Conservation (phyloP, 2,888 invertebrate species). For the Andricus quercusramuli region DNA sequence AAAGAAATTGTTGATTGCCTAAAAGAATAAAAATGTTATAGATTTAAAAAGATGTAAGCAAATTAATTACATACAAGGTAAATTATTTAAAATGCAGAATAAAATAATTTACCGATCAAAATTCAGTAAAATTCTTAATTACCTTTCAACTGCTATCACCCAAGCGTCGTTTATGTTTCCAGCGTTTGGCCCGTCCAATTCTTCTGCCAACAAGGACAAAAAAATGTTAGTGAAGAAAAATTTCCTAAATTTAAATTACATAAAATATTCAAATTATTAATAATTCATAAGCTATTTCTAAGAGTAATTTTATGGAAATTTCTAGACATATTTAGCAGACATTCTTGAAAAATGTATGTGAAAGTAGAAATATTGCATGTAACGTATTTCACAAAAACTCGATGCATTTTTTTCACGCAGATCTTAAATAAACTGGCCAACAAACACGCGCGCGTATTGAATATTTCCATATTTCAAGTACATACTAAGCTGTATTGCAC, state of each 20-base stretch:
- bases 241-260: not conserved
- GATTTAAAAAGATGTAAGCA: not conserved
- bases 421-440: not conserved
- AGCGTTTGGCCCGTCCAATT: conserved; percentile 74
- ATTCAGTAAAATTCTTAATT: conserved; percentile 78
- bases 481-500: too few relatives aligned
- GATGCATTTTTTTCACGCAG: not conserved
- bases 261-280: not conserved
- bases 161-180: conserved; percentile 92
- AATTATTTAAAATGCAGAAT: not conserved
- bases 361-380: not conserved
- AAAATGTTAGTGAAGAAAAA: conserved; percentile 29
- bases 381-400: too few relatives aligned
- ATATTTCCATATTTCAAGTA: too few relatives aligned
- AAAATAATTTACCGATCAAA: not conserved
- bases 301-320: not conserved
- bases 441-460: too few relatives aligned
- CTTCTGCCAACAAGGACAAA: conserved; percentile 68
- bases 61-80: conserved; percentile 2
- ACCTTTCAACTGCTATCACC: conserved; percentile 98
- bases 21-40: not conserved
- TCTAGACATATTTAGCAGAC: not conserved
- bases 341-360: not conserved
- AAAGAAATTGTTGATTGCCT: not conserved
- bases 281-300: too few relatives aligned